A percentile compares a stretch with the other conserved stretches of the same genome.
Evolutionary conservation across 2,888 invertebrate genomes (phyloP).

Genomic region (Dioctria linearis): DNA sequence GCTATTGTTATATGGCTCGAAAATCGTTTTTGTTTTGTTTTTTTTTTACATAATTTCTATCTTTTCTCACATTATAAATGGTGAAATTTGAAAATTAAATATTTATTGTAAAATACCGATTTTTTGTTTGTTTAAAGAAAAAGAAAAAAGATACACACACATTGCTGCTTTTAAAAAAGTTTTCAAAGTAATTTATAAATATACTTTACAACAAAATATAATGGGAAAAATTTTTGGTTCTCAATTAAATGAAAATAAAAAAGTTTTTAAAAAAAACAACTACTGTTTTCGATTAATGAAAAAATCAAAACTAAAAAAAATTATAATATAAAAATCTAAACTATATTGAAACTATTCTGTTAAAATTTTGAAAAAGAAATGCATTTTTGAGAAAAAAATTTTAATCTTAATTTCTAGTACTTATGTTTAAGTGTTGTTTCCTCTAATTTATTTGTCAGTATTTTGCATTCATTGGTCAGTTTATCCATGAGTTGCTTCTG

Average conservation of each 20-base stretch:
- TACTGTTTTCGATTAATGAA: not conserved
- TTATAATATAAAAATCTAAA: not conserved
- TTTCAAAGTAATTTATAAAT: not conserved
- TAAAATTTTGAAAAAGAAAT: not conserved
- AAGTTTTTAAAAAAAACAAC: not conserved
- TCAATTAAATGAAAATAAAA: not conserved
- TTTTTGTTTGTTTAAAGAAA: not conserved
- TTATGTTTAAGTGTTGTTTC: conserved; percentile 90
- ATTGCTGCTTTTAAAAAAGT: conserved; percentile 2
- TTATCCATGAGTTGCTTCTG: conserved; percentile 95
- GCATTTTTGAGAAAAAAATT: conserved; percentile 29
- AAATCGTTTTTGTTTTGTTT: not conserved
- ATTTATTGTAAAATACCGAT: not conserved
- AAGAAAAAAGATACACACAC: not conserved
- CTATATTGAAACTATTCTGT: not conserved
- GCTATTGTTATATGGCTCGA: conserved; percentile 58
- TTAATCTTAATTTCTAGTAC: conserved; percentile 72
- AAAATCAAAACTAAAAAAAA: conserved; percentile 12
- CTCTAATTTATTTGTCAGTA: conserved; percentile 91
- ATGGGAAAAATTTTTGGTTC: not conserved
- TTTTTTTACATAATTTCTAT: not conserved
- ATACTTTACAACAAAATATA: conserved; percentile 5
- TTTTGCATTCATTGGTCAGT: conserved; percentile 90
- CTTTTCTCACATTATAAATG: not conserved
- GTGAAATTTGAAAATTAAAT: conserved; percentile 3